A percentile compares a stretch with the other conserved stretches of the same genome.
Evolutionary conservation across 2,888 invertebrate genomes (phyloP).

Genomic region (Drosophila leonis): DNA sequence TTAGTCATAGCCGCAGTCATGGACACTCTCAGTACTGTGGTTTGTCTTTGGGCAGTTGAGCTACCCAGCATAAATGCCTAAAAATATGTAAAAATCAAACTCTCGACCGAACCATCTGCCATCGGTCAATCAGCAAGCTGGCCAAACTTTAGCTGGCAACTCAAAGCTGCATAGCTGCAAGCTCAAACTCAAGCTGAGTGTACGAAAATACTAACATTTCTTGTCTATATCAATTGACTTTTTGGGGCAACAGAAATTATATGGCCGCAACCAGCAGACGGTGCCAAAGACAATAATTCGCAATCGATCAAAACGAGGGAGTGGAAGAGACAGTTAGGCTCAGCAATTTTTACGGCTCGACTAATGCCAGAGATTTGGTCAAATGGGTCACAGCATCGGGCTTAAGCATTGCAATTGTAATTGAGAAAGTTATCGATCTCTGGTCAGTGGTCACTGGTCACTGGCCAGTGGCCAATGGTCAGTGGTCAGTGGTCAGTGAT

Average conservation of each 20-base stretch:
- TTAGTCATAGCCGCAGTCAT: slow-evolving; percentile 47
- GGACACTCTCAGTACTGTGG: slow-evolving; percentile 22
- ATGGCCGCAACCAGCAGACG: slow-evolving; percentile 40
- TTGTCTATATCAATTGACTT: slow-evolving; percentile 79
- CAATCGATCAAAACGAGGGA: slow-evolving; percentile 45
- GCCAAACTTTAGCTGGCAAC: slow-evolving; percentile 24
- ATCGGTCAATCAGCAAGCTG: slow-evolving; percentile 52
- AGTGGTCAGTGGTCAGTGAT: slow-evolving; percentile 51
- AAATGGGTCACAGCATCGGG: slow-evolving; percentile 72
- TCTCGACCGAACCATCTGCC: slow-evolving; percentile 52
- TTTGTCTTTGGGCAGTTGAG: slow-evolving; percentile 26
- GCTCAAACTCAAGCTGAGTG: slow-evolving; percentile 20
- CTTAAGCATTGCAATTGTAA: slow-evolving; percentile 44
- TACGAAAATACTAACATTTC: slow-evolving; percentile 71
- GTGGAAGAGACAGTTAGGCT: slow-evolving; percentile 35
- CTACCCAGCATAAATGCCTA: slow-evolving; percentile 51
- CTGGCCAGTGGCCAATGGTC: slow-evolving; percentile 27
- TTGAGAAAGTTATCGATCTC: slow-evolving; percentile 55
- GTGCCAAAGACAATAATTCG: slow-evolving; percentile 76
- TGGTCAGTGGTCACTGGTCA: slow-evolving; percentile 26
- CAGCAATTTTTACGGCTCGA: slow-evolving; percentile 83
- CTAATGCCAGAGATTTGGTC: slow-evolving; percentile 83
- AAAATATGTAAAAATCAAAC: slow-evolving; percentile 9
- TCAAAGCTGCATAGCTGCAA: slow-evolving; percentile 35
- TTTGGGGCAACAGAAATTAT: slow-evolving; percentile 74